Conservation (phyloP, 37 sponge, comb jelly and placozoan species). For the Oopsacas minuta region DNA sequence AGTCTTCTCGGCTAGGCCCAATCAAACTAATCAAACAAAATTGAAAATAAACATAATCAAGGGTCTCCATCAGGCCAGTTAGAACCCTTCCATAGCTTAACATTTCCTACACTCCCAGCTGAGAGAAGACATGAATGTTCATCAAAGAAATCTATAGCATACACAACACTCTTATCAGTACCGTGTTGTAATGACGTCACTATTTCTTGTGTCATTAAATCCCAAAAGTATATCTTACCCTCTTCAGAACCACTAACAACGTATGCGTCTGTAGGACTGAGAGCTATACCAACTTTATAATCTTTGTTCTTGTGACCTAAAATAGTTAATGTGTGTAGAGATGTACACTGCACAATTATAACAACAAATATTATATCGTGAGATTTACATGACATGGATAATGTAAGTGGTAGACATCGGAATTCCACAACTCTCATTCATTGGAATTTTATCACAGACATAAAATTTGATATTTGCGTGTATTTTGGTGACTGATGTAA, state of each 20-base stretch:
- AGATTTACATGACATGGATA: too few relatives aligned
- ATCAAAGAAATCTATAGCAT: slow-evolving; percentile 56
- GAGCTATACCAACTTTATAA: slow-evolving; percentile 69
- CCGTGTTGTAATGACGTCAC: slow-evolving; percentile 12
- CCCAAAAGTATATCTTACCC: slow-evolving; percentile 82
- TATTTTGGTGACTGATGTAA: too few relatives aligned
- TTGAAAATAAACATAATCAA: too few relatives aligned
- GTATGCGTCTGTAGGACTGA: slow-evolving; percentile 62
- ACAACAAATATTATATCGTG: too few relatives aligned
- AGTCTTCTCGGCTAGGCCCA: too few relatives aligned
- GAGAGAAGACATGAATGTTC: slow-evolving; percentile 59
- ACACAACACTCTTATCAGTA: slow-evolving; percentile 42
- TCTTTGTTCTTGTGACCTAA: slow-evolving; percentile 54
- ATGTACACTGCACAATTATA: too few relatives aligned
- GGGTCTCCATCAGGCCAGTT: slow-evolving; percentile 10
- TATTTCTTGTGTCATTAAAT: slow-evolving; percentile 36
- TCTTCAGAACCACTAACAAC: slow-evolving; percentile 84
- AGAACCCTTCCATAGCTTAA: slow-evolving; percentile 58
- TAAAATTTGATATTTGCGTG: too few relatives aligned
- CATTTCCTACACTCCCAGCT: slow-evolving; percentile 50
- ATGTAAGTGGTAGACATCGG: too few relatives aligned
- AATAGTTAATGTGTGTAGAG: too few relatives aligned
- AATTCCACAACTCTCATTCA: too few relatives aligned
- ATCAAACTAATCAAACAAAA: too few relatives aligned
- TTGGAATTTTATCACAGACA: too few relatives aligned